Evolutionary conservation across 2,113 vertebrate species (phyloP), one percentile per base, ranked within the genome.

Genomic region (Heloderma charlesbogerti): DNA sequence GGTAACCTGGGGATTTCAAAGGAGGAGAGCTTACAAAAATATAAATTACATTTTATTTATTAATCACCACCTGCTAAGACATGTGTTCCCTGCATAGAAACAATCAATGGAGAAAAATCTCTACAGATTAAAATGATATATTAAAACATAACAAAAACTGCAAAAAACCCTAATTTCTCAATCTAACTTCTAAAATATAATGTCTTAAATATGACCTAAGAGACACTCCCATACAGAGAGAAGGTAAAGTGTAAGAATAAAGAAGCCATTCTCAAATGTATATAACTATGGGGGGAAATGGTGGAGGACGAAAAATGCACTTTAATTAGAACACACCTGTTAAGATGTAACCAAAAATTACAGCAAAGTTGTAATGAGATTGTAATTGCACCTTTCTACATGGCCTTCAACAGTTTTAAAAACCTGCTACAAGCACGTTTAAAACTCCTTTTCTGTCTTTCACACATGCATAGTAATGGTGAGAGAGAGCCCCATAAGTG

Each of bases 81-180:
- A 0, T 92, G 40, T 90, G 3, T 91, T 92, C 88, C 16, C 37
- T 72, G 78, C 93, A 92, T 86, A 90, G 54, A 37, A 92, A 94
- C 87, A 95, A 93, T 95, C 95, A 90, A 3, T 3, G 75, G 51
- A 8, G n/a, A 92, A 90, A 88, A 92, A 91, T 85, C 34, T 80
- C 67, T 51, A 67, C 54, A 94, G 91, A 95, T 94, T 95, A 95
- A 92, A 95, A 94, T n/a, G 88, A 90, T 94, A 92, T 93, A 95
- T 95, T 86, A 89, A 87, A 92, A 85, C 81, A 89, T 94, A 78
- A 81, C 86, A 93, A 94, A 94, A 92, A 37, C 74, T 13, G 27
- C n/a, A 8, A 4, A 63, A 16, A 63, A 63, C 18, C 37, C 40
- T 16, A 12, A 67, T 67, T 84, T 67, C 16, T 57, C 31, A 81